Evolutionary conservation across 2,113 vertebrate species (phyloP), one percentile per base, ranked within the genome.

Genomic region (Nansenia antarctica): DNA sequence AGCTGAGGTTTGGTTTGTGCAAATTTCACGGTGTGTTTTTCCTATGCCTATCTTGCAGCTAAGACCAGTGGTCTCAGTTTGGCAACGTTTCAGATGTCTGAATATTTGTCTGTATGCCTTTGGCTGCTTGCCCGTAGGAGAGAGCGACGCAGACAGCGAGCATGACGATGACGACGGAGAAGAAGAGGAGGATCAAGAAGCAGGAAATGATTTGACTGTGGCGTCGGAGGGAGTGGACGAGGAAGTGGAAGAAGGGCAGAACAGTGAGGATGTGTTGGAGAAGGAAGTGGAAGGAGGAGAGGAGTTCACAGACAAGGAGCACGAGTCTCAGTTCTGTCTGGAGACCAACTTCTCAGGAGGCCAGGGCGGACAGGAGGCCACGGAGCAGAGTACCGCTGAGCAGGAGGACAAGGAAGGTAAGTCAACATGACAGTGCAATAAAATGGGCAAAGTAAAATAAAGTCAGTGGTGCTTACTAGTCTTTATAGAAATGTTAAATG

Each of bases 251-350:
- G 70, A 69, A 14, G 74, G 52, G 5, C 37, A 60, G 11, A 35
- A 42, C 2, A 22, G 18, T 22, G 65, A 67, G 18, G 72, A 9
- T 1, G 42, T 27, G 20, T 71, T 30, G 6, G 49, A 31, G 3
- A 67, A 65, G 2, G 69, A 59, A 2, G 37, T 20, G 5, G 73
- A 24, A 9, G 29, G 65, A 47, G 72, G 29, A 0, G 91, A 89
- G 24, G 93, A 96, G 70, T 99, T 98, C 30, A 91, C 92, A 34
- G 97, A 99, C 77, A 84, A 89, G 22, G 92, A 95, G 69, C 88
- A 94, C 0, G 97, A 99, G 87, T 89, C 92, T 27, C 91, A 94
- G 55, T 99, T 99, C 88, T 95, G 96, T 86, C 83, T 99, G 82
- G 96, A 98, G 89, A 94, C 82, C 35, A 98, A 97, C 90, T 94